Evolutionary conservation across 2,113 vertebrate genomes (phyloP).

Genomic region (Oxyura jamaicensis): DNA sequence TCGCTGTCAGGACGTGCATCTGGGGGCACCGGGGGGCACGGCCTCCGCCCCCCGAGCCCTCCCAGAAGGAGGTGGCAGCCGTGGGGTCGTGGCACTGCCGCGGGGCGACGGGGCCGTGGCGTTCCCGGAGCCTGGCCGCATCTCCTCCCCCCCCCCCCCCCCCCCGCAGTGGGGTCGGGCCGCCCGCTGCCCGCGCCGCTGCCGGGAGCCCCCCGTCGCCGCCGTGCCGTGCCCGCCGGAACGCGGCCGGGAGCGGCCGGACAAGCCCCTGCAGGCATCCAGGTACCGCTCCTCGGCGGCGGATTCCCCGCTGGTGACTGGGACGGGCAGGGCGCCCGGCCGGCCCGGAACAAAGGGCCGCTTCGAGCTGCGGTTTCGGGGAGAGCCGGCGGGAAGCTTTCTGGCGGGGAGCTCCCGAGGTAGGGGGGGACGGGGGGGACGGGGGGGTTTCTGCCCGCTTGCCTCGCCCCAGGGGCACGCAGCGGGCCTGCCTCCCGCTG

Average conservation of each 20-base stretch:
- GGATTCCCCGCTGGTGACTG: slow-evolving; percentile 29
- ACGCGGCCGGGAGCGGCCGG: not conserved
- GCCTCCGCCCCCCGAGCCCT: too few species aligned
- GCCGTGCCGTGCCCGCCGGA: not conserved
- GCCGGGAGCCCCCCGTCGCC: not conserved
- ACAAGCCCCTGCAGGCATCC: slow-evolving; percentile 46
- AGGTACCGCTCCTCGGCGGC: slow-evolving; percentile 25
- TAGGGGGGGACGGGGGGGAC: not conserved
- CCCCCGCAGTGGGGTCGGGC: slow-evolving; percentile 61
- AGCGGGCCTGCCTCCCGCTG: slow-evolving; percentile 32
- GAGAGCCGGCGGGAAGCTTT: not conserved
- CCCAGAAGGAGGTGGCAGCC: not conserved
- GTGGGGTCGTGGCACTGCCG: too few species aligned
- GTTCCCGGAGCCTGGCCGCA: not conserved
- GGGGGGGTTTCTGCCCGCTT: not conserved
- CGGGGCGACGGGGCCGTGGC: not conserved
- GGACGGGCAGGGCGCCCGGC: slow-evolving; percentile 2
- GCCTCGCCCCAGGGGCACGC: not conserved
- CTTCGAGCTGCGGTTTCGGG: not conserved
- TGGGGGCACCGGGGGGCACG: too few species aligned
- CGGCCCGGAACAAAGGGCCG: slow-evolving; percentile 33
- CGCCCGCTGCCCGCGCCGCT: slow-evolving; percentile 6
- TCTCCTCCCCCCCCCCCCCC: slow-evolving; percentile 46
- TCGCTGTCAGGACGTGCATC: too few species aligned
- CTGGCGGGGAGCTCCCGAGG: not conserved